Evolutionary conservation across 2,888 invertebrate genomes (phyloP), one percentile per base, ranked within the genome.

Genomic region (Apamea epomidion): DNA sequence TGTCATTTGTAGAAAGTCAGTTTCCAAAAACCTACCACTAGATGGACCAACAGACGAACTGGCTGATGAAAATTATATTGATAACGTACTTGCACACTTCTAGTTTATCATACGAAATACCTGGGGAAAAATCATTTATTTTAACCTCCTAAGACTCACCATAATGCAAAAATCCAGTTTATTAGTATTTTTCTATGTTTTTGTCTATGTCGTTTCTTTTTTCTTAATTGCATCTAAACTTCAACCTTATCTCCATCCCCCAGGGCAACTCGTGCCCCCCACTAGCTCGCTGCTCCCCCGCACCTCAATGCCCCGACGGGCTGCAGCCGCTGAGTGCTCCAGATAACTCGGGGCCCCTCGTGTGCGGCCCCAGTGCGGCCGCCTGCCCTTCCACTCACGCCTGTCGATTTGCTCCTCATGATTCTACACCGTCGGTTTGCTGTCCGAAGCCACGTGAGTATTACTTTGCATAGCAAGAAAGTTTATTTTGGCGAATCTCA

Each of bases 301-400:
- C 94, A 0, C 96, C 95, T 0, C 94, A 92, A 64, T 97, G 97
- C 80, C 96, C 97, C 0, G 94, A 84, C 6, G 96, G 95, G 0
- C 92, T 87, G 25, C 85, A 76, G 0, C 95, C 97, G 0, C 93
- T 97, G 2, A 87, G 88, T 16, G 93, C 94, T 8, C 97, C 98
- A 0, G 98, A 97, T 42, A 96, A 96, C 5, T 97, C 98, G 0
- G 97, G 96, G 0, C 94, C 97, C 0, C 94, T 97, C 0, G 92
- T 97, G 29, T 99, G 99, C 89, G 98, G 99, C 0, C 98, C 98
- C 0, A 98, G 97, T 85, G 98, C 98, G 68, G 98, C 98, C 74
- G 97, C 98, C 74, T 99, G 99, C 87, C 99, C 99, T 0, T 98
- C 98, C 1, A 98, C 98, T 0, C 99, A 99, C 94, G 98, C 98